A percentile compares a stretch with the other conserved stretches of the same genome.
These are phyloP conservation scores for Drosophila vallismaia DNA, from an alignment of 2,888 invertebrate species.

Conservation along the genomic window DNA sequence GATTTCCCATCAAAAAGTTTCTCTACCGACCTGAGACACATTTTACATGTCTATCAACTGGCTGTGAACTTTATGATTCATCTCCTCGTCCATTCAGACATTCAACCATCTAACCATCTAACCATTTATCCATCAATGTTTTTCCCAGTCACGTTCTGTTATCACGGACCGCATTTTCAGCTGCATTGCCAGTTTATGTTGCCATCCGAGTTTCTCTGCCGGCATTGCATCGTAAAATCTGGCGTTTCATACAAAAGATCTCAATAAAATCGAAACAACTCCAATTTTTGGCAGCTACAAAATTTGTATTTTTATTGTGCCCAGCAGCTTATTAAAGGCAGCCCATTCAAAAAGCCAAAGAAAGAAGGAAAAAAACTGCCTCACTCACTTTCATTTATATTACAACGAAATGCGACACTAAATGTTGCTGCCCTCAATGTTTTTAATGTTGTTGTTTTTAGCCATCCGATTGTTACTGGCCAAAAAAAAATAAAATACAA, in stretches of 20 bases:
- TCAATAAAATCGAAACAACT: conserved; percentile 66
- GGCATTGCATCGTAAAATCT: conserved; percentile 48
- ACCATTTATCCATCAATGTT: conserved; percentile 19
- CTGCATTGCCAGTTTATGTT: conserved; percentile 31
- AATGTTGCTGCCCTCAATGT: conserved; percentile 65
- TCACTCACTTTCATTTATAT: conserved; percentile 79
- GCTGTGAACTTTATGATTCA: conserved; percentile 27
- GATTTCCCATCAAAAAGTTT: conserved; percentile 15
- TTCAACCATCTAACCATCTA: conserved; percentile 31
- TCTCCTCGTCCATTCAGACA: conserved; percentile 21
- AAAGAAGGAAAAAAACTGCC: conserved; percentile 41
- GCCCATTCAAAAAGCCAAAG: conserved; percentile 55
- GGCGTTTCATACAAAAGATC: conserved; percentile 41
- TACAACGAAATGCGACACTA: conserved; percentile 77
- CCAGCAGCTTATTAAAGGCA: conserved; percentile 67
- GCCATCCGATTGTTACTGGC: conserved; percentile 56
- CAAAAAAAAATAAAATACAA: conserved; percentile 20
- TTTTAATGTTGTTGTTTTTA: conserved; percentile 26
- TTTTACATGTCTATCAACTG: conserved; percentile 25
- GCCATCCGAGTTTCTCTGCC: conserved; percentile 37
- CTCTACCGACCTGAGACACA: conserved; percentile 22
- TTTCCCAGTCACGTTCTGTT: conserved; percentile 58
- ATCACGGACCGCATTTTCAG: conserved; percentile 36
- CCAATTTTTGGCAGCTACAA: conserved; percentile 55
- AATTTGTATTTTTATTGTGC: conserved; percentile 58